Evolutionary conservation across 2,797 vertebrate species (phyloP).

Genomic region (Scolopax rusticola): DNA sequence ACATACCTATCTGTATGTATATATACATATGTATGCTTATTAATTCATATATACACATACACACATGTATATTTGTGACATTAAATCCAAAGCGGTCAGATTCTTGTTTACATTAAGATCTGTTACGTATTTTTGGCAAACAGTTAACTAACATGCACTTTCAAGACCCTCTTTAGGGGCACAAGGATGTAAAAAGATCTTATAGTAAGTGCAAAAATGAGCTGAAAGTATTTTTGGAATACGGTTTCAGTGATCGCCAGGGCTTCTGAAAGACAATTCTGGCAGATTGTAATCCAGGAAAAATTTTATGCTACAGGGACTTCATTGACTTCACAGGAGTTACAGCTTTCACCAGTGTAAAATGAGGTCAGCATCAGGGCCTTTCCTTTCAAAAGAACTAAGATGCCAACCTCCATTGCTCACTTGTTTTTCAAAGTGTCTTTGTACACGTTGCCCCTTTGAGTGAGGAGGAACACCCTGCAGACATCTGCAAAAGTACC

Average conservation of each 20-base stretch:
- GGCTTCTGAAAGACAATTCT: background rate
- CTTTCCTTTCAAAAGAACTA: slow-evolving; percentile 31
- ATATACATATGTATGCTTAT: background rate
- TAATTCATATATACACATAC: background rate
- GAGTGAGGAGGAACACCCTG: slow-evolving; percentile 61
- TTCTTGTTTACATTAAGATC: background rate
- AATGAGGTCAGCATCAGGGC: slow-evolving; percentile 49
- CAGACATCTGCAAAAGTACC: slow-evolving; percentile 65
- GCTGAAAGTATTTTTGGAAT: background rate
- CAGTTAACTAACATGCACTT: background rate
- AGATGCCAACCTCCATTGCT: slow-evolving; percentile 53
- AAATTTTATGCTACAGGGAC: slow-evolving; percentile 51
- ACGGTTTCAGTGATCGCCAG: background rate
- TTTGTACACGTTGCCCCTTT: slow-evolving; percentile 62
- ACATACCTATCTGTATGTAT: background rate
- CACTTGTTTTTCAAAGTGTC: slow-evolving; percentile 68
- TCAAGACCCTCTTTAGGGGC: background rate
- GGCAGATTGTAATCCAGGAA: background rate
- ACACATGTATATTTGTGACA: background rate
- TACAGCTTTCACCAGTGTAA: slow-evolving; percentile 49
- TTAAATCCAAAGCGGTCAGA: background rate
- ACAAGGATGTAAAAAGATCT: background rate
- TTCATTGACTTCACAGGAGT: slow-evolving; percentile 37
- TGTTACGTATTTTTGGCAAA: background rate
- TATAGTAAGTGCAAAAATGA: background rate